A percentile compares a stretch with the other conserved stretches of the same genome.
phyloP scores from a whole-genome alignment of 1,140 invertebrate species.

The Vollenhovia emeryi region DNA sequence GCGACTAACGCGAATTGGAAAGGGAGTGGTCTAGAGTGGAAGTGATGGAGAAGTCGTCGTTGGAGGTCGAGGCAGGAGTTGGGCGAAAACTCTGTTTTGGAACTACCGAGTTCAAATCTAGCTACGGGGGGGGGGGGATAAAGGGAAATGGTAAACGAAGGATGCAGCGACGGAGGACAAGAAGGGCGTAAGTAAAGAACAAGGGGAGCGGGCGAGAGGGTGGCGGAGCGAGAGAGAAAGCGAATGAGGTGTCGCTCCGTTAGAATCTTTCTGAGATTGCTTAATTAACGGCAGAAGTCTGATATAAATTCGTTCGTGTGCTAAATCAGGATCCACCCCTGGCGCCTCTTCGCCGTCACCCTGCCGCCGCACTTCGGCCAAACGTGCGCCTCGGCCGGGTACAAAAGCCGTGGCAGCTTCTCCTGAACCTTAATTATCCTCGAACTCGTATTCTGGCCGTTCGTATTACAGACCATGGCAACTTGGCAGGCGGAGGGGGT shows the following conservation, averaged over 20 bases:
- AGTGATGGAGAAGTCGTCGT: constrained; percentile 63
- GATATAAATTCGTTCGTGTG: constrained; percentile 67
- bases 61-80: constrained; percentile 42
- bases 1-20: constrained; percentile 64
- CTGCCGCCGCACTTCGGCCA: not conserved
- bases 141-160: constrained; percentile 35
- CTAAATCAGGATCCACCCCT: constrained; percentile 64
- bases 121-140: not conserved
- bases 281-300: constrained; percentile 70
- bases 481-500: not conserved
- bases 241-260: constrained; percentile 44
- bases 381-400: constrained; percentile 44
- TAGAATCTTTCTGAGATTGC: constrained; percentile 68
- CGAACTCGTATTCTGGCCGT: constrained; percentile 60
- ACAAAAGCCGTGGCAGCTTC: constrained; percentile 70
- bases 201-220: not conserved
- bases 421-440: constrained; percentile 75
- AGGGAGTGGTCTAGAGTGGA: constrained; percentile 58
- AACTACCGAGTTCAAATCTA: constrained; percentile 53
- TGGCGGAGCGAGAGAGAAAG: not conserved
- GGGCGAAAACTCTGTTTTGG: constrained; percentile 63
- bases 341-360: not conserved
- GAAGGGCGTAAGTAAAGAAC: not conserved
- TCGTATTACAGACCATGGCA: constrained; percentile 66
- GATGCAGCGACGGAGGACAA: constrained; percentile 19